Evolutionary conservation across 2,113 vertebrate species (phyloP).

Genomic region (Tinamus guttatus): DNA sequence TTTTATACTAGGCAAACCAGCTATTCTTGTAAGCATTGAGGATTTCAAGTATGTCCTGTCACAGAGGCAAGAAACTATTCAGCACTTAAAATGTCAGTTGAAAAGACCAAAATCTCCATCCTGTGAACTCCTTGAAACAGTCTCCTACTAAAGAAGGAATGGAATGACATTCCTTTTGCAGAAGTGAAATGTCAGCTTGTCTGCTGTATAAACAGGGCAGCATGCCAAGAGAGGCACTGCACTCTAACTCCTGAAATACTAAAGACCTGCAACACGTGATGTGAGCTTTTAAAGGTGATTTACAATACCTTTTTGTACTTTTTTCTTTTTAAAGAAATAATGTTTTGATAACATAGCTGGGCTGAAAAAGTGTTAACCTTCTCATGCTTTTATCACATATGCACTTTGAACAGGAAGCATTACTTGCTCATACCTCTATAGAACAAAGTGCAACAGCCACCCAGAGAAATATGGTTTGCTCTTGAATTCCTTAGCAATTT

Average conservation of each 20-base stretch:
- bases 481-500: background rate
- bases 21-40: background rate
- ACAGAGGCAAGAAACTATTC: conserved; percentile 53
- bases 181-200: conserved; percentile 40
- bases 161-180: conserved; percentile 61
- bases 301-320: background rate
- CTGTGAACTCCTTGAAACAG: conserved; percentile 44
- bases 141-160: conserved; percentile 70
- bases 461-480: background rate
- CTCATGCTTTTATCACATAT: background rate
- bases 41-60: background rate
- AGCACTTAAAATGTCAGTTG: conserved; percentile 62
- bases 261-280: background rate
- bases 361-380: background rate
- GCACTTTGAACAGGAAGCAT: background rate
- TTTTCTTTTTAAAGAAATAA: background rate
- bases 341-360: conserved; percentile 9
- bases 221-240: conserved; percentile 41
- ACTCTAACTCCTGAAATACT: background rate
- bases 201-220: conserved; percentile 41
- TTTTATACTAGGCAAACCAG: background rate
- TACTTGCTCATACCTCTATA: rapidly evolving
- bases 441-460: conserved; percentile 1
- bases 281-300: background rate
- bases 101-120: conserved; percentile 46